Conservation (phyloP, 2,888 invertebrate genomes). For the Schizotus pectinicornis region DNA sequence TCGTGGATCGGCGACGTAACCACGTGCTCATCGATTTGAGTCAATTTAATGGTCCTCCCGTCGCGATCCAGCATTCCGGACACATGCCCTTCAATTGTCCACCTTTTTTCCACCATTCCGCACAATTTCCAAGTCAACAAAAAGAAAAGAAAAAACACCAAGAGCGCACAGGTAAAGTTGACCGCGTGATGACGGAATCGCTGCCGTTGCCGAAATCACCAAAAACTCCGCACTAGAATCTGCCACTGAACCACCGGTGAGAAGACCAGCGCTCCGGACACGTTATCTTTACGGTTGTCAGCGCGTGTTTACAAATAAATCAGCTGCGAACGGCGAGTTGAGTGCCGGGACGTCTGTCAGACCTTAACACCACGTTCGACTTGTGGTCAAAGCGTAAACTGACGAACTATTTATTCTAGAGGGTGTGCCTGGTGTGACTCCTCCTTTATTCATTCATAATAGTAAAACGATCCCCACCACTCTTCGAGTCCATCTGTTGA, state of each 20-base stretch:
- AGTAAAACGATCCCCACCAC: constrained; percentile 20
- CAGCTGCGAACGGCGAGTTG: constrained; percentile 11
- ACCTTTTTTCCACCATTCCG: too few species aligned
- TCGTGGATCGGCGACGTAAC: too few species aligned
- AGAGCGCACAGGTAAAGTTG: not conserved
- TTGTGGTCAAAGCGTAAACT: constrained; percentile 38
- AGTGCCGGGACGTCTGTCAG: constrained; percentile 31
- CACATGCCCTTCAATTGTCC: too few species aligned
- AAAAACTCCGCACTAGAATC: too few species aligned
- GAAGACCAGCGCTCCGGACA: constrained; percentile 4
- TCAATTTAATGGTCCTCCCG: too few species aligned
- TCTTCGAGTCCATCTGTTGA: not conserved
- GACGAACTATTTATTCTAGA: constrained; percentile 40
- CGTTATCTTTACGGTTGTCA: constrained; percentile 14
- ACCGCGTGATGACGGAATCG: not conserved
- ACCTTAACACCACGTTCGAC: constrained; percentile 31
- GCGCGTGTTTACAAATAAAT: constrained; percentile 23
- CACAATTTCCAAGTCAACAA: too few species aligned
- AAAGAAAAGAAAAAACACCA: too few species aligned
- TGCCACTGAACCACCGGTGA: not conserved
- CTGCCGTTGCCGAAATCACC: too few species aligned
- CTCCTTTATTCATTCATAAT: constrained; percentile 38
- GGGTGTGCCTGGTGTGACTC: constrained; percentile 37
- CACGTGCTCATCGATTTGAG: too few species aligned
- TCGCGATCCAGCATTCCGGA: too few species aligned